phyloP scores from a whole-genome alignment of 2,797 vertebrate genomes.

The Eulemur albifrons region DNA sequence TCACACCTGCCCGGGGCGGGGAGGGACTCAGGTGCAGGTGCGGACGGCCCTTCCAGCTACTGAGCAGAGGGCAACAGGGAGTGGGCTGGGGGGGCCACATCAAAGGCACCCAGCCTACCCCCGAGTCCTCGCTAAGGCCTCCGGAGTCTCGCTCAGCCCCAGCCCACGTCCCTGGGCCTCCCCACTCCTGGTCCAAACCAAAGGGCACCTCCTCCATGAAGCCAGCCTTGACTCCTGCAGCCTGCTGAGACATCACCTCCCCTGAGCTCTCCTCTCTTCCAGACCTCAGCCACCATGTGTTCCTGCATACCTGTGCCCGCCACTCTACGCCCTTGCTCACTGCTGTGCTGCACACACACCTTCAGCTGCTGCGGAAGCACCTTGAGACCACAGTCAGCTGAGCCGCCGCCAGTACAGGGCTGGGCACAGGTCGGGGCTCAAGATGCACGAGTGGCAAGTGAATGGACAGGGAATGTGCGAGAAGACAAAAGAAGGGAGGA shows the following conservation, averaged over 20 bases:
- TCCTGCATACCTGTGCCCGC: too few species aligned
- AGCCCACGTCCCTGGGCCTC: too few species aligned
- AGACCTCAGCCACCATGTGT: background rate
- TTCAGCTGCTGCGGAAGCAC: background rate
- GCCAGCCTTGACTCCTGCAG: background rate
- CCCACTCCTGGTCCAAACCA: background rate
- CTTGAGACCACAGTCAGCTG: background rate
- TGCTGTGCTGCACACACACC: background rate
- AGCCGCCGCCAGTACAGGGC: background rate
- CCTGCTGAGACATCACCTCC: background rate
- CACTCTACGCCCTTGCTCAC: background rate
- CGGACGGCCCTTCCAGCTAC: too few species aligned
- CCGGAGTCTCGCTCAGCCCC: background rate
- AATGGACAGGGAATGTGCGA: accelerated
- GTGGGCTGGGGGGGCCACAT: background rate
- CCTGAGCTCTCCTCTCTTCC: background rate
- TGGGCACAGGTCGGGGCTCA: background rate
- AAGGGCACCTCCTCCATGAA: background rate
- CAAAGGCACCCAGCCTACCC: background rate
- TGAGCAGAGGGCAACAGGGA: background rate
- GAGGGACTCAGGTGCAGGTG: background rate
- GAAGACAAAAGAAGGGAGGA: background rate
- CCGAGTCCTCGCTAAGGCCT: background rate
- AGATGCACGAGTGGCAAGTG: background rate
- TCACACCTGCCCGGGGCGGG: background rate